phyloP scores from a whole-genome alignment of 2,113 vertebrate species.

The Madoqua kirkii region DNA sequence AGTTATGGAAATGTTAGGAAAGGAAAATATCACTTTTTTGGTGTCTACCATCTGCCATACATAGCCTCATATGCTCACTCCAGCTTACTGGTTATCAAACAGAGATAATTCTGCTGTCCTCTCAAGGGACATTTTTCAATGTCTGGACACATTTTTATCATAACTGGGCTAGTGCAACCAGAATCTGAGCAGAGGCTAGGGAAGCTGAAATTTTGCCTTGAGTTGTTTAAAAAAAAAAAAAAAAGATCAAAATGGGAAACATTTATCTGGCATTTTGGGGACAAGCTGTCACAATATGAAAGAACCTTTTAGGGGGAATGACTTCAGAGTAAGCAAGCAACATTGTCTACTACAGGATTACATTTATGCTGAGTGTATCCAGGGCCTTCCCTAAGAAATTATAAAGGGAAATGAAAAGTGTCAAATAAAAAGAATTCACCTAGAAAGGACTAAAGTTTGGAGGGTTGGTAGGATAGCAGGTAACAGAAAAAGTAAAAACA shows the following conservation, averaged over 20 bases:
- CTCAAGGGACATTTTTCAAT: neutral
- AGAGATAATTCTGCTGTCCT: neutral
- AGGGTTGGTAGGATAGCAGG: neutral
- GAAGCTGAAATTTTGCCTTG: neutral
- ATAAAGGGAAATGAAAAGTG: neutral
- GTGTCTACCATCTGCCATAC: neutral
- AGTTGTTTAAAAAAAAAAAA: neutral
- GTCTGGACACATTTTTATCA: neutral
- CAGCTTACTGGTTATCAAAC: neutral
- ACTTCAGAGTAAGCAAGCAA: neutral
- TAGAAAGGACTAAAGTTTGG: neutral
- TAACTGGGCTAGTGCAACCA: neutral
- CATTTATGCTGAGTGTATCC: neutral
- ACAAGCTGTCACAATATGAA: neutral
- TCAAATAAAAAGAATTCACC: neutral
- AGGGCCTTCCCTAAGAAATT: neutral
- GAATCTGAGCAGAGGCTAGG: neutral
- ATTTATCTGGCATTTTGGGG: neutral
- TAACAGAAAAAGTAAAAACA: neutral
- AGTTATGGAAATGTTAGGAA: neutral
- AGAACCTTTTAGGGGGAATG: neutral
- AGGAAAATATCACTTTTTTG: neutral
- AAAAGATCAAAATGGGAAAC: neutral
- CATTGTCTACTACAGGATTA: neutral
- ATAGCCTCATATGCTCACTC: neutral